Percentiles rank a stretch among this genome's conserved stretches.
These are phyloP conservation scores for Parnassius orleans DNA, from an alignment of 2,888 invertebrate genomes.

Conservation along the genomic window DNA sequence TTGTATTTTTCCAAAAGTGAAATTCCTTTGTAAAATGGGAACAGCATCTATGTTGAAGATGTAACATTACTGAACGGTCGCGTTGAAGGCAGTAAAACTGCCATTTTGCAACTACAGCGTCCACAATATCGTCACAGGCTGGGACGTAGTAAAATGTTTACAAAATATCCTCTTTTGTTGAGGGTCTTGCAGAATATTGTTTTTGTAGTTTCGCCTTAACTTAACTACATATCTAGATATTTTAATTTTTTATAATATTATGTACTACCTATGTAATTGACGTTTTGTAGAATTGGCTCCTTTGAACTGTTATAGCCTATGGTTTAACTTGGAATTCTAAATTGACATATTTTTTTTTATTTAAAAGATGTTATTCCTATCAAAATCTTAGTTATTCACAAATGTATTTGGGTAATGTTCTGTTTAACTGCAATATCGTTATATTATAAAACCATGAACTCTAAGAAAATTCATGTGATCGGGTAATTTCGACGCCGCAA, in stretches of 20 bases:
- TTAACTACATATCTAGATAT: constrained; percentile 18
- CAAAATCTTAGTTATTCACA: too few relatives aligned
- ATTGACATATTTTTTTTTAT: too few relatives aligned
- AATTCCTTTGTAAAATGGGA: constrained; percentile 6
- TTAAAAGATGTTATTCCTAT: too few relatives aligned
- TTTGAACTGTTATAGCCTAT: too few relatives aligned
- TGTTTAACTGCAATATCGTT: too few relatives aligned
- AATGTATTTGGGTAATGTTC: too few relatives aligned
- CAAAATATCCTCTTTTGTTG: constrained; percentile 72
- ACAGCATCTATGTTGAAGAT: constrained; percentile 30
- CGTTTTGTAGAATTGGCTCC: too few relatives aligned
- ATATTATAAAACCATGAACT: too few relatives aligned
- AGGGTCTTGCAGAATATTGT: constrained; percentile 62
- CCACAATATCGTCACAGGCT: constrained; percentile 75
- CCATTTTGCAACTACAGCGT: constrained; percentile 67
- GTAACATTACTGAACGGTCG: constrained; percentile 55
- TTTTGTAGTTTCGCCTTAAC: constrained; percentile 62
- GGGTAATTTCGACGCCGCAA: too few relatives aligned
- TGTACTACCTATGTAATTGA: too few relatives aligned
- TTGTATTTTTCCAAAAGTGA: not conserved
- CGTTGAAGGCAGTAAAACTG: constrained; percentile 69
- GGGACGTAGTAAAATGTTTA: constrained; percentile 77
- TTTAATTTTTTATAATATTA: constrained; percentile 1
- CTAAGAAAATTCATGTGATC: too few relatives aligned
- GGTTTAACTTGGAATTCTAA: too few relatives aligned